Evolutionary conservation across 2,113 vertebrate genomes (phyloP).

Genomic region (Oreochromis tanganicae): DNA sequence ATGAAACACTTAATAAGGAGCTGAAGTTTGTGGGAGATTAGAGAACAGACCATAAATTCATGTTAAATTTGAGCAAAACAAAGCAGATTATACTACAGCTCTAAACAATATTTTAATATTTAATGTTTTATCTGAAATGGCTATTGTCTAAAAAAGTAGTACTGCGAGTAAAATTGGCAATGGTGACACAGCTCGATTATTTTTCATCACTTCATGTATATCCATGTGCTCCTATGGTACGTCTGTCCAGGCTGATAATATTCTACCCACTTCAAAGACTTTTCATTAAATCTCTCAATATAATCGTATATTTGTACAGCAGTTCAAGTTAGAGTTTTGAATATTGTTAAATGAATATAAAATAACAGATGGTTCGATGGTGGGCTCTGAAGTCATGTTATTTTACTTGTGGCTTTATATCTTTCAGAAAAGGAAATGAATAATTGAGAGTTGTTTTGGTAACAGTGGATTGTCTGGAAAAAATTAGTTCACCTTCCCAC

Average conservation of each 20-base stretch:
- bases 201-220: neutral
- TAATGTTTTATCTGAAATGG: neutral
- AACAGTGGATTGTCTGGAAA: slow-evolving; percentile 43
- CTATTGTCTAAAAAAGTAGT: neutral
- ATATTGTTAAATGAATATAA: neutral
- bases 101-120: neutral
- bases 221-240: neutral
- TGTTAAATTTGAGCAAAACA: neutral
- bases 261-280: neutral
- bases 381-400: neutral
- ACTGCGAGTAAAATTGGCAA: neutral
- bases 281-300: neutral
- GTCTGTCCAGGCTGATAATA: neutral
- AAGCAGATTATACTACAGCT: neutral
- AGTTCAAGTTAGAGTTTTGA: neutral
- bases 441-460: slow-evolving; percentile 73
- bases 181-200: neutral
- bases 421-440: slow-evolving; percentile 69
- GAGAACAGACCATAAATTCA: neutral
- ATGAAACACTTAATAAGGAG: neutral
- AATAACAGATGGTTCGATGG: neutral
- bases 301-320: neutral
- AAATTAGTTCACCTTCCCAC: slow-evolving; percentile 40
- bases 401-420: neutral
- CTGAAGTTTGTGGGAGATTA: neutral